phyloP scores from a whole-genome alignment of 2,797 vertebrate genomes.

The Taeniopygia guttata region DNA sequence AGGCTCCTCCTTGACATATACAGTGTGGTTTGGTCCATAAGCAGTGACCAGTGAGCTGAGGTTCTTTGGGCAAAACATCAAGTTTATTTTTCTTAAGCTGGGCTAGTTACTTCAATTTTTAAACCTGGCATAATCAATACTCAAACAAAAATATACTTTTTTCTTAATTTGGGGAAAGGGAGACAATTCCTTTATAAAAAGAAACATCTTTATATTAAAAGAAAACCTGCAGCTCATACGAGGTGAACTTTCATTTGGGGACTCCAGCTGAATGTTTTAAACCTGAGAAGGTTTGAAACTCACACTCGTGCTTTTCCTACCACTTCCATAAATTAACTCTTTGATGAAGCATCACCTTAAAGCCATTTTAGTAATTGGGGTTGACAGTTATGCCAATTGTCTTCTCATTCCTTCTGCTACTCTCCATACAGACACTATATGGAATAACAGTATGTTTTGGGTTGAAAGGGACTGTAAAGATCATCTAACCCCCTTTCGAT shows the following conservation, averaged over 20 bases:
- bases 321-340: not conserved
- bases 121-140: not conserved
- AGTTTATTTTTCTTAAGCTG: not conserved
- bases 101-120: not conserved
- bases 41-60: not conserved
- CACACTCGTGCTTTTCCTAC: not conserved
- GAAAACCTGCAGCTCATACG: not conserved
- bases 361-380: not conserved
- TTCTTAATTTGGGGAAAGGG: not conserved
- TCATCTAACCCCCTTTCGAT: too few relatives aligned
- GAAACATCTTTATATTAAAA: not conserved
- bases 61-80: not conserved
- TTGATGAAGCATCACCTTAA: not conserved
- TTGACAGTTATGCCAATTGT: not conserved
- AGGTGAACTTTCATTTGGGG: not conserved
- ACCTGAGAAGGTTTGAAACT: not conserved
- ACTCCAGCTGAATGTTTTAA: not conserved
- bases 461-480: not conserved
- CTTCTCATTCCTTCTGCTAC: rapidly evolving
- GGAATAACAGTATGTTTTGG: not conserved
- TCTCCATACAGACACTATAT: not conserved
- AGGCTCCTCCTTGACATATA: not conserved
- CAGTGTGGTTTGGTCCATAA: not conserved
- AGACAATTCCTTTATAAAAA: not conserved
- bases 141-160: not conserved